Percentiles rank a stretch among this genome's conserved stretches.
phyloP scores from a whole-genome alignment of 2,888 invertebrate genomes.

The Zygaena filipendulae region DNA sequence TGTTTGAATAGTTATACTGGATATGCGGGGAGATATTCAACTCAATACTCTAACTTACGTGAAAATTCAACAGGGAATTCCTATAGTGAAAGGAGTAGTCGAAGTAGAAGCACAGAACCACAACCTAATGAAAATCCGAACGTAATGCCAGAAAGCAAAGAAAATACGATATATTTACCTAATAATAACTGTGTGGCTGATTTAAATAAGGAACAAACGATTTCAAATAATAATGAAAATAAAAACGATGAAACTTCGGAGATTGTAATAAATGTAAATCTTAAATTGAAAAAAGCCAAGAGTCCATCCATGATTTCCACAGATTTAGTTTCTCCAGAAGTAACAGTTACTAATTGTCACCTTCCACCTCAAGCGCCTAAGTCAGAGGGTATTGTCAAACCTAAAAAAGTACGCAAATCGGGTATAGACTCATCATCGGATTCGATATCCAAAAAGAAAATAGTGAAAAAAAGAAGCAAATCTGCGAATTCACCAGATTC shows the following conservation, averaged over 20 bases:
- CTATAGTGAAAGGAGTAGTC: conserved; percentile 40
- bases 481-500: conserved; percentile 57
- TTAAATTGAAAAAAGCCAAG: conserved; percentile 51
- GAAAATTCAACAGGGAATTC: conserved; percentile 32
- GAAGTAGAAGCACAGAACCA: conserved; percentile 48
- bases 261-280: conserved; percentile 54
- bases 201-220: conserved; percentile 31
- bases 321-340: conserved; percentile 49
- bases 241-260: conserved; percentile 50
- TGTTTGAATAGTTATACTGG: conserved; percentile 45
- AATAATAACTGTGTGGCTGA: conserved; percentile 23
- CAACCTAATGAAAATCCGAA: conserved; percentile 30
- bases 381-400: conserved; percentile 35
- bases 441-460: conserved; percentile 42
- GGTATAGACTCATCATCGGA: conserved; percentile 50
- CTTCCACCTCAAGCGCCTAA: conserved; percentile 63
- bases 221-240: conserved; percentile 39
- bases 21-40: conserved; percentile 58
- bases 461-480: conserved; percentile 49
- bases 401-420: conserved; percentile 46
- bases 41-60: conserved; percentile 47
- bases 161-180: conserved; percentile 19
- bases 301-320: conserved; percentile 28
- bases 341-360: conserved; percentile 49
- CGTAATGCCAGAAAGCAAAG: conserved; percentile 25